Percentiles rank a stretch among this genome's conserved stretches.
These are phyloP conservation scores for Patella depressa DNA, from an alignment of 2,888 invertebrate species.

Conservation along the genomic window DNA sequence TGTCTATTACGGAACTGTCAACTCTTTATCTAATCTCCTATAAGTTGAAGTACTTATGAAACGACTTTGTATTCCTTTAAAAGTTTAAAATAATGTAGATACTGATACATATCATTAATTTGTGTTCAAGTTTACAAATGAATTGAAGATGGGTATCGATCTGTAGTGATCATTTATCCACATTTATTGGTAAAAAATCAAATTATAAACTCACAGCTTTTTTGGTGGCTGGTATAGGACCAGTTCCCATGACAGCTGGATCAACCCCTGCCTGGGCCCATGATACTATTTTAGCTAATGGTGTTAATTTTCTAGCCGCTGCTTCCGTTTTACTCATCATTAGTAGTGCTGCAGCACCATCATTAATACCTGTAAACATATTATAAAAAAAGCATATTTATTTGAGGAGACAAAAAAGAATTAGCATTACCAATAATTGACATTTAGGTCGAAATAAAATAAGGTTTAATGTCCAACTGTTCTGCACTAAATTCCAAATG, in stretches of 20 bases:
- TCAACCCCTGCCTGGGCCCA: constrained; percentile 85
- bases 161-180: neutral
- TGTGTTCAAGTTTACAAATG: too few relatives aligned
- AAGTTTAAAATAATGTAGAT: neutral
- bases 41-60: too few relatives aligned
- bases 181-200: neutral
- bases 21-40: too few relatives aligned
- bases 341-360: constrained; percentile 90
- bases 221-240: constrained; percentile 81
- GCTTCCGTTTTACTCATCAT: constrained; percentile 79
- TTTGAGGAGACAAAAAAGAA: neutral
- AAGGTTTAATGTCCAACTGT: too few relatives aligned
- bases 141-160: neutral
- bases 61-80: neutral
- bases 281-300: constrained; percentile 83
- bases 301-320: constrained; percentile 74
- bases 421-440: neutral
- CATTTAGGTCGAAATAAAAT: neutral
- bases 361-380: constrained; percentile 76
- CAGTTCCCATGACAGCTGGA: constrained; percentile 85
- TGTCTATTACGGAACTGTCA: too few relatives aligned
- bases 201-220: constrained; percentile 76
- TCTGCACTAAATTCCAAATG: too few relatives aligned
- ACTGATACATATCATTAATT: too few relatives aligned
- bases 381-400: neutral